Conservation (phyloP, 2,113 vertebrate genomes). For the Engystomops pustulosus region DNA sequence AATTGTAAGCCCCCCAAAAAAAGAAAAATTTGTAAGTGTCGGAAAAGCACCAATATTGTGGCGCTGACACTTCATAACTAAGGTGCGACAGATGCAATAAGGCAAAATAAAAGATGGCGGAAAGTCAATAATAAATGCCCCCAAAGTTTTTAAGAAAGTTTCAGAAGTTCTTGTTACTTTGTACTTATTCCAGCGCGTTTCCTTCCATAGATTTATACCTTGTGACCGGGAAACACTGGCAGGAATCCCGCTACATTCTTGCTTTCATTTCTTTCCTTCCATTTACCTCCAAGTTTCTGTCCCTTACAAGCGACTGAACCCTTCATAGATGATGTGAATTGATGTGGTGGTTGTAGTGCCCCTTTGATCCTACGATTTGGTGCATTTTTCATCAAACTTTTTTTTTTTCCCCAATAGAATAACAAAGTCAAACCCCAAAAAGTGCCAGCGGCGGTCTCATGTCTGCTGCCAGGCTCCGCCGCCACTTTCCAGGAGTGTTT, state of each 20-base stretch:
- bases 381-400: background rate
- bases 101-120: too few species aligned
- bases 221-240: too few species aligned
- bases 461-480: background rate
- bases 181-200: too few species aligned
- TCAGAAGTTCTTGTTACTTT: too few species aligned
- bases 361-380: background rate
- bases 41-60: too few species aligned
- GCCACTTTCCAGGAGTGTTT: background rate
- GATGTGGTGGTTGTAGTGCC: background rate
- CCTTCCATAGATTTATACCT: background rate
- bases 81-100: too few species aligned
- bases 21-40: too few species aligned
- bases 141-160: too few species aligned
- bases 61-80: too few species aligned
- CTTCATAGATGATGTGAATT: background rate
- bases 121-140: too few species aligned
- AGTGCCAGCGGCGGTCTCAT: background rate
- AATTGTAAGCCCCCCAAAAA: too few species aligned
- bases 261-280: too few species aligned
- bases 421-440: background rate
- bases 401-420: background rate
- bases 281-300: conserved; percentile 9
- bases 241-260: background rate
- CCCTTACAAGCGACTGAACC: background rate